Evolutionary conservation across 2,797 vertebrate species (phyloP).

Genomic region (Chelon labrosus): DNA sequence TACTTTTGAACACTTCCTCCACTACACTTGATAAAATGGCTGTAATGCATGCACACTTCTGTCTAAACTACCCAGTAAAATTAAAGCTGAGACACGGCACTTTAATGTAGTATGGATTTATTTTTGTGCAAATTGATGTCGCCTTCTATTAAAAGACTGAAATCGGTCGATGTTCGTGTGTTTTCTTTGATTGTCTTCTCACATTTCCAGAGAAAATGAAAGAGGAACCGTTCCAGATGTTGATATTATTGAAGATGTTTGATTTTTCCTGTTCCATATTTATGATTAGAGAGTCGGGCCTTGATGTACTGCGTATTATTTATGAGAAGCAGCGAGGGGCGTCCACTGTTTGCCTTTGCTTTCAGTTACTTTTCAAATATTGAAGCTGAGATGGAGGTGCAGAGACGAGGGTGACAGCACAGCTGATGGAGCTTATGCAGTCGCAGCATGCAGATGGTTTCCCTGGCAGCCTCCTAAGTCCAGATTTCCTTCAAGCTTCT

Average conservation of each 20-base stretch:
- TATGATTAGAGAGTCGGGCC: conserved; percentile 2
- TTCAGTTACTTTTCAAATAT: conserved; percentile 49
- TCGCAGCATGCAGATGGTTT: conserved; percentile 75
- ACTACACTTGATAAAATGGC: no score
- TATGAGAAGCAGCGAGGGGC: conserved; percentile 10
- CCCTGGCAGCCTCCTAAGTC: conserved; percentile 66
- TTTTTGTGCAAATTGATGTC: no score
- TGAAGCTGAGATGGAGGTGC: conserved; percentile 51
- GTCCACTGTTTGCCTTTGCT: conserved; percentile 34
- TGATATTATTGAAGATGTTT: not conserved
- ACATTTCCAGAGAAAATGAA: not conserved
- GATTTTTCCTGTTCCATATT: conserved; percentile 9
- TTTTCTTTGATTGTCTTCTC: not conserved
- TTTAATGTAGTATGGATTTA: not conserved
- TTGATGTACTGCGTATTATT: conserved; percentile 25
- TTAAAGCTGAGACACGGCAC: not conserved
- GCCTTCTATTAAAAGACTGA: not conserved
- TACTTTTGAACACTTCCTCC: not conserved
- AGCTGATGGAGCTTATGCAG: conserved; percentile 73
- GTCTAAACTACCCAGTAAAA: not conserved
- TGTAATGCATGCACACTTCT: not conserved
- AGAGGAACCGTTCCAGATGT: not conserved
- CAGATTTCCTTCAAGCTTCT: conserved; percentile 73
- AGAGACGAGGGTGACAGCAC: conserved; percentile 66
- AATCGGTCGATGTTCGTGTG: not conserved